Percentiles rank a stretch among this genome's conserved stretches.
Conservation (phyloP, 2,888 invertebrate genomes). For the Shargacucullia verbasci region DNA sequence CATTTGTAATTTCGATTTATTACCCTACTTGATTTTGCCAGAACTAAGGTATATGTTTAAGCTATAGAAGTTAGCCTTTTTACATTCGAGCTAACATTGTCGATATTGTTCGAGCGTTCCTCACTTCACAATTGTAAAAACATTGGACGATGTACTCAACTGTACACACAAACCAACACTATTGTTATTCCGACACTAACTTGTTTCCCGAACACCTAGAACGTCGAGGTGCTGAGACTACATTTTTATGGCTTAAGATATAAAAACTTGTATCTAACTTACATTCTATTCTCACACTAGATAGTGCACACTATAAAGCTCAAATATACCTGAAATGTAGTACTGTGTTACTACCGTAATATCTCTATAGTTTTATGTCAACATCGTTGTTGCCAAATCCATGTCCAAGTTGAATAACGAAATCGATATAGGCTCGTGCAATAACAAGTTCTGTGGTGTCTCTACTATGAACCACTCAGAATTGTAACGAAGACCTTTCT, state of each 20-base stretch:
- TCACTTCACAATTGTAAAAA: constrained; percentile 30
- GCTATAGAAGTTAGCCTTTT: too few species aligned
- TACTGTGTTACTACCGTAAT: constrained; percentile 14
- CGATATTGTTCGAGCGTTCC: constrained; percentile 10
- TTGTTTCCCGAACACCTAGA: constrained; percentile 38
- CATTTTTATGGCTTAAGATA: constrained; percentile 46
- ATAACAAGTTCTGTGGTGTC: constrained; percentile 31
- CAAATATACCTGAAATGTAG: constrained; percentile 43
- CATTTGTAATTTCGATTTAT: too few species aligned
- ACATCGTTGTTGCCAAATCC: constrained; percentile 47
- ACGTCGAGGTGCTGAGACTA: constrained; percentile 29
- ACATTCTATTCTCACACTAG: too few species aligned
- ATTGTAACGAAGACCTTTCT: constrained; percentile 16
- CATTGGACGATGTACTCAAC: constrained; percentile 33
- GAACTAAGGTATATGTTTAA: too few species aligned
- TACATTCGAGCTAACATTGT: too few species aligned
- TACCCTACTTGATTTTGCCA: too few species aligned
- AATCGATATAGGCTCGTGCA: constrained; percentile 35
- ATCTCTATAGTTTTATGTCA: constrained; percentile 27
- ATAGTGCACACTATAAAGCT: constrained; percentile 21
- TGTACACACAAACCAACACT: constrained; percentile 8
- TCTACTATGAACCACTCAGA: constrained; percentile 1
- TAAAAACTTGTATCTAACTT: constrained; percentile 43
- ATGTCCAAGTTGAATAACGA: constrained; percentile 25
- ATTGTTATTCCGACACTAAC: constrained; percentile 30